Evolutionary conservation across 2,888 invertebrate genomes (phyloP).

Genomic region (Dolomedes plantarius): DNA sequence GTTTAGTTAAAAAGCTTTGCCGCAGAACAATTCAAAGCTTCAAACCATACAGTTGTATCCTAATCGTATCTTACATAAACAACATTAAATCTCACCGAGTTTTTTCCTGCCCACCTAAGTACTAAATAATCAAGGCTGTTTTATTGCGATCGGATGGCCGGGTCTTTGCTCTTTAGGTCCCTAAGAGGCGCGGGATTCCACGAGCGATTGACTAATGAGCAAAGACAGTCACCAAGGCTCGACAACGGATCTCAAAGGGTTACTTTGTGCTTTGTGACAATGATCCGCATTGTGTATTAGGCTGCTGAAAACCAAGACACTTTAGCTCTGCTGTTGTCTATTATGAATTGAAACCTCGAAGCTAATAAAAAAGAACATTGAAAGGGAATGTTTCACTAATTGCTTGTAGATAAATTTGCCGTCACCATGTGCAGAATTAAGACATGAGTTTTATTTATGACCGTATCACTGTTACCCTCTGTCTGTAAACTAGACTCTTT

Average conservation of each 20-base stretch:
- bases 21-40: too few relatives aligned
- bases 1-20: too few relatives aligned
- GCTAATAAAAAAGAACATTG: constrained; percentile 9
- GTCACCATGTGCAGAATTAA: too few relatives aligned
- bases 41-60: too few relatives aligned
- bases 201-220: constrained; percentile 41
- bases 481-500: too few relatives aligned
- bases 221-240: constrained; percentile 48
- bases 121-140: constrained; percentile 31
- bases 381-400: constrained; percentile 40
- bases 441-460: too few relatives aligned
- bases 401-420: not conserved
- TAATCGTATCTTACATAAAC: too few relatives aligned
- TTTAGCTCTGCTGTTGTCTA: constrained; percentile 43
- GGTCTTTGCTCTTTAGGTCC: constrained; percentile 42
- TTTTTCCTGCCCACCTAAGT: not conserved
- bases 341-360: constrained; percentile 58
- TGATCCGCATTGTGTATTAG: constrained; percentile 43
- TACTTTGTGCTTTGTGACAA: constrained; percentile 65
- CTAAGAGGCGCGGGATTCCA: not conserved
- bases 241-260: constrained; percentile 35
- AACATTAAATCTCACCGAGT: too few relatives aligned
- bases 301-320: constrained; percentile 50
- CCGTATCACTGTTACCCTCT: too few relatives aligned
- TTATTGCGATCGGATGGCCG: constrained; percentile 41